Evolutionary conservation across 2,797 vertebrate genomes (phyloP), one percentile per base, ranked within the genome.

Genomic region (Paratrypauchen microcephalus): DNA sequence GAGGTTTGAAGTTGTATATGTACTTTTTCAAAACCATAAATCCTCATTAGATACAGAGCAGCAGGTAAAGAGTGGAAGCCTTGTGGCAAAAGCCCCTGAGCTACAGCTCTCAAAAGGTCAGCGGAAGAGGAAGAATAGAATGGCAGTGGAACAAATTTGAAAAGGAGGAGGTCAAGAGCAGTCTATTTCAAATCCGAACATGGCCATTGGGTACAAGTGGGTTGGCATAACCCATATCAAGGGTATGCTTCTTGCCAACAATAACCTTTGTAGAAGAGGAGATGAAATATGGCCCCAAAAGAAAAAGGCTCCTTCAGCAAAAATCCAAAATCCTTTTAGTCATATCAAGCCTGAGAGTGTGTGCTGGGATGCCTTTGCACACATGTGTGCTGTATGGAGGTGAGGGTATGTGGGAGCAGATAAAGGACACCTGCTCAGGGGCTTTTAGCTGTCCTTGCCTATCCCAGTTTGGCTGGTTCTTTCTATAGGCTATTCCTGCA

Each of bases 181-280:
- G 82, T 91, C 89, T 89, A 92, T 92, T 92, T 92, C 90, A 77
- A 82, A 87, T 83, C 78, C 82, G 86, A 85, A 88, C 85, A 76
- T 80, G 69, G 83, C 83, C 75, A 88, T 86, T 73, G 78, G 80
- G 83, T 76, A 77, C 80, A 85, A 70, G 78, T 80, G 74, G 84
- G 77, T 76, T 80, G 78, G 76, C 81, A 72, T 74, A 90, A 86
- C 86, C 81, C 77, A 66, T 83, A 91, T 90, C 87, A 91, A 90
- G 86, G 86, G 62, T 79, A 80, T 65, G 21, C 5, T 79, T 87
- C 87, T 82, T 81, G 74, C 79, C 69, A 79, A 86, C 58, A 83
- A 88, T 89, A 93, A 89, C 88, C 86, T 90, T 77, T 78, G 77
- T 82, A 52, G 83, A 83, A 83, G 80, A 81, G 74, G 73, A 80